phyloP scores from a whole-genome alignment of 2,888 invertebrate genomes.

The Ctenicera cuprea region DNA sequence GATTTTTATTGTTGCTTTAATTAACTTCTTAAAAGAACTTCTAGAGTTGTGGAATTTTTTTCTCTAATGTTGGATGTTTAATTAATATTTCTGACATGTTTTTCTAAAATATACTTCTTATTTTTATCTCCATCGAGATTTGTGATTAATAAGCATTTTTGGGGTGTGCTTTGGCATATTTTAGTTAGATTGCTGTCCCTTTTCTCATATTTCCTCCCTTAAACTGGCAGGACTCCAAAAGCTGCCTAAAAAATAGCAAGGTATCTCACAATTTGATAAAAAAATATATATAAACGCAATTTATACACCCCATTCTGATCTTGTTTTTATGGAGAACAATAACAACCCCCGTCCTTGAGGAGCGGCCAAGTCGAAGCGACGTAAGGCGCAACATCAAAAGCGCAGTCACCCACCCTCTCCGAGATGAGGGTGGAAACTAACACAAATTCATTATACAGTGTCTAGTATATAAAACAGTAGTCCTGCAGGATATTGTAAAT shows the following conservation, averaged over 20 bases:
- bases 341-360: constrained; percentile 50
- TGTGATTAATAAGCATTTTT: background rate
- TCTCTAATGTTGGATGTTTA: too few species aligned
- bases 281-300: constrained; percentile 46
- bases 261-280: constrained; percentile 47
- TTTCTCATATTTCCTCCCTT: constrained; percentile 28
- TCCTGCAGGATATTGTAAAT: constrained; percentile 70
- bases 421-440: constrained; percentile 62
- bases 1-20: too few species aligned
- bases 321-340: constrained; percentile 50
- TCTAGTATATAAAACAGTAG: constrained; percentile 71
- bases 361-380: constrained; percentile 47
- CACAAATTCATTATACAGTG: constrained; percentile 73
- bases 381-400: constrained; percentile 49
- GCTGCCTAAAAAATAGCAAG: constrained; percentile 42
- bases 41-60: too few species aligned
- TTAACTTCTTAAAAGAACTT: too few species aligned
- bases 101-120: background rate
- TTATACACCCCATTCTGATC: constrained; percentile 47
- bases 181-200: background rate
- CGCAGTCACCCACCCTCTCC: constrained; percentile 55
- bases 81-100: too few species aligned
- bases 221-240: constrained; percentile 36
- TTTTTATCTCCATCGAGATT: background rate
- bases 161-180: constrained; percentile 1